Conservation (phyloP, 2,888 invertebrate genomes). For the Cantharis lateralis region DNA sequence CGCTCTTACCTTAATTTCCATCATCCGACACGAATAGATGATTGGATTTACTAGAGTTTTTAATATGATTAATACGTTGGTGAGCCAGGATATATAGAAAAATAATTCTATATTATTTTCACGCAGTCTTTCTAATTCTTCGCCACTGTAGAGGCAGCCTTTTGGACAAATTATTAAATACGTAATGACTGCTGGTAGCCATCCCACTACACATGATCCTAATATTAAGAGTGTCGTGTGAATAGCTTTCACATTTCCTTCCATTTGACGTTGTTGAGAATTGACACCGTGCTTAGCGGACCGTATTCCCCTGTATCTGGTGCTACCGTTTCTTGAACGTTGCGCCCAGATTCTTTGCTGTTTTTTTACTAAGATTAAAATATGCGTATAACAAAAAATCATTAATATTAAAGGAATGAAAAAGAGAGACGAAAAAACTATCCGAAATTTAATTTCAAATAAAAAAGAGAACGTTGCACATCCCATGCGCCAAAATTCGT, state of each 20-base stretch:
- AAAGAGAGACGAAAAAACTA: constrained; percentile 60
- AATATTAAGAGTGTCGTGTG: constrained; percentile 67
- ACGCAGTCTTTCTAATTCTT: constrained; percentile 28
- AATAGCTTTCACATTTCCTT: constrained; percentile 62
- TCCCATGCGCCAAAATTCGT: constrained; percentile 53
- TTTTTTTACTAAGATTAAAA: constrained; percentile 61
- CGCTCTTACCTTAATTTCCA: constrained; percentile 62
- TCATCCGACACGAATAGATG: constrained; percentile 69
- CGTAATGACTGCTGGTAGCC: constrained; percentile 65
- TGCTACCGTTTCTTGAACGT: constrained; percentile 54
- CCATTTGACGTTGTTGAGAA: constrained; percentile 51
- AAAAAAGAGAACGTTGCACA: constrained; percentile 33
- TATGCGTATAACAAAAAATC: constrained; percentile 64
- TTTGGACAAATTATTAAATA: constrained; percentile 62
- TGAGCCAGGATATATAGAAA: constrained; percentile 35
- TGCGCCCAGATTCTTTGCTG: constrained; percentile 59
- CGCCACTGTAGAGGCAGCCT: constrained; percentile 44
- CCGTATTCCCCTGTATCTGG: constrained; percentile 35
- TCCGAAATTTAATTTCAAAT: constrained; percentile 32
- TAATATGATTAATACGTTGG: constrained; percentile 63
- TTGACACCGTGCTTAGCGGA: constrained; percentile 32
- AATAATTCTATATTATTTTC: constrained; percentile 20
- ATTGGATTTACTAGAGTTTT: constrained; percentile 69
- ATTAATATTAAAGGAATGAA: constrained; percentile 63
- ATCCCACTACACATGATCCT: constrained; percentile 63